phyloP scores from a whole-genome alignment of 1,140 invertebrate genomes.

The Formica exsecta region DNA sequence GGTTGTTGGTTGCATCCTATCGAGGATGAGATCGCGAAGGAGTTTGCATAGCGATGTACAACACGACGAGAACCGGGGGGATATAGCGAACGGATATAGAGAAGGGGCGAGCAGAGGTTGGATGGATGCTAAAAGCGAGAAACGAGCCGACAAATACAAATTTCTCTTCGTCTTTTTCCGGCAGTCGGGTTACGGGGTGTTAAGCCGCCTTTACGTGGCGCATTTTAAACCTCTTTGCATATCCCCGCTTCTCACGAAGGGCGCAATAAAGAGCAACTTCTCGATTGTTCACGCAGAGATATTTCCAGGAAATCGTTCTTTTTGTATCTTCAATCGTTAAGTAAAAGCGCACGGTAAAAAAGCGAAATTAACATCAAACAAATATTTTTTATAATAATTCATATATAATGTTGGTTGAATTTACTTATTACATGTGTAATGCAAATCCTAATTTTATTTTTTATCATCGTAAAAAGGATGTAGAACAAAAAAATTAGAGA shows the following conservation, averaged over 20 bases:
- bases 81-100: neutral
- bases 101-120: neutral
- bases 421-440: neutral
- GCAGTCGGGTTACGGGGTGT: slow-evolving; percentile 53
- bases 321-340: neutral
- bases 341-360: neutral
- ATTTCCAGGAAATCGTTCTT: slow-evolving; percentile 9
- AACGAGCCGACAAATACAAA: slow-evolving; percentile 77
- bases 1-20: slow-evolving; percentile 73
- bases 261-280: slow-evolving; percentile 18
- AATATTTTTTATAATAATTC: neutral
- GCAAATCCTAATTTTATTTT: neutral
- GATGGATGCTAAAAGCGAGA: slow-evolving; percentile 72
- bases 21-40: slow-evolving; percentile 67
- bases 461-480: neutral
- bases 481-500: neutral
- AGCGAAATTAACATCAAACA: neutral
- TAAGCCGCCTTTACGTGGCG: slow-evolving; percentile 62
- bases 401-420: neutral
- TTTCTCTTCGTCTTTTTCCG: slow-evolving; percentile 65
- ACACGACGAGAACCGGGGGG: slow-evolving; percentile 8
- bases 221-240: slow-evolving; percentile 72
- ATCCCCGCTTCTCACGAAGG: slow-evolving; percentile 35
- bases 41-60: slow-evolving; percentile 73
- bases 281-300: neutral